phyloP scores from a whole-genome alignment of 2,113 vertebrate genomes.

The Crocuta crocuta region DNA sequence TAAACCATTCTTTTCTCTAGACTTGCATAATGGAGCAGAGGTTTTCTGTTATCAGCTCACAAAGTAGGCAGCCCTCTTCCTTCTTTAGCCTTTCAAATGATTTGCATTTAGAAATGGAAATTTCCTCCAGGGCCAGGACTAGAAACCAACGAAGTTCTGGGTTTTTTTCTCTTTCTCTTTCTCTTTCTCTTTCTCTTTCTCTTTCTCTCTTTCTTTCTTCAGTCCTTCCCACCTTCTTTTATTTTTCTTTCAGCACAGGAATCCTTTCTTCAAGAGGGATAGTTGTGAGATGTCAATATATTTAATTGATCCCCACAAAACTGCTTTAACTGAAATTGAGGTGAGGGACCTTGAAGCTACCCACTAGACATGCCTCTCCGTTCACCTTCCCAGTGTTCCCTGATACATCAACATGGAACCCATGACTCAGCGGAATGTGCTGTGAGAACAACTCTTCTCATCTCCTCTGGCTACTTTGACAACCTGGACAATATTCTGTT shows the following conservation, averaged over 20 bases:
- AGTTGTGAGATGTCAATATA: not conserved
- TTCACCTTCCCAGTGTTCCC: not conserved
- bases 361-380: not conserved
- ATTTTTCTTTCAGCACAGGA: not conserved
- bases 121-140: constrained; percentile 23
- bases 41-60: constrained; percentile 71
- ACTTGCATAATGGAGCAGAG: constrained; percentile 66
- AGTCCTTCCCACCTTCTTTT: not conserved
- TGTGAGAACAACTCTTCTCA: not conserved
- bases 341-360: not conserved
- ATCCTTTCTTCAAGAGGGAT: constrained; percentile 5
- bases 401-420: not conserved
- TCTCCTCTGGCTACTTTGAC: not conserved
- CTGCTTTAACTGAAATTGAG: not conserved
- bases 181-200: not conserved
- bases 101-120: constrained; percentile 66
- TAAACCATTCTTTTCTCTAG: constrained; percentile 65
- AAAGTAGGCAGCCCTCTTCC: constrained; percentile 43
- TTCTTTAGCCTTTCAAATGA: constrained; percentile 49
- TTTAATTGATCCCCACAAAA: not conserved
- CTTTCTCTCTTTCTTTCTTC: not conserved
- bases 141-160: not conserved
- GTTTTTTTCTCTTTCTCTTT: no score
- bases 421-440: not conserved
- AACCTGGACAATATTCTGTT: not conserved